These are phyloP conservation scores for Pararge aegeria DNA, from an alignment of 1,140 invertebrate species.

Conservation along the genomic window DNA sequence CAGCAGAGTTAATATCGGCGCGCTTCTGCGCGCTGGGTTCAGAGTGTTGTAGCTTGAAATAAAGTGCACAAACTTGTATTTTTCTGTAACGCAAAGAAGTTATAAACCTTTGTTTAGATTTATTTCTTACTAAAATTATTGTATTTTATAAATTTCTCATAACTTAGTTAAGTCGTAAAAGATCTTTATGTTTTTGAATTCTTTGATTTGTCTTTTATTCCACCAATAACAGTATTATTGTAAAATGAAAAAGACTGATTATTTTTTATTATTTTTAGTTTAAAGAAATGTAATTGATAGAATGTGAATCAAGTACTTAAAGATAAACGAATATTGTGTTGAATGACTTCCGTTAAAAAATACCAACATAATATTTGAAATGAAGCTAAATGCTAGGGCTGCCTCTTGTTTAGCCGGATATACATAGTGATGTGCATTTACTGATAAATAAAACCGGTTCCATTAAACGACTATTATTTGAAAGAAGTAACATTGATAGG, in stretches of 20 bases:
- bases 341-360: constrained; percentile 1
- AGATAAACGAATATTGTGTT: constrained; percentile 12
- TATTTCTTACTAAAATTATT: too few relatives aligned
- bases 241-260: not conserved
- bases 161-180: not conserved
- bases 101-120: too few relatives aligned
- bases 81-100: not conserved
- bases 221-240: not conserved
- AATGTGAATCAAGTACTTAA: not conserved
- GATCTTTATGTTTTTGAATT: not conserved
- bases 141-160: not conserved
- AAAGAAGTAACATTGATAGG: too few relatives aligned
- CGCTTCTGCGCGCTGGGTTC: constrained; percentile 54
- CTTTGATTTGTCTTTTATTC: not conserved
- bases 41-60: not conserved
- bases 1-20: constrained; percentile 51
- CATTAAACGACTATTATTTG: too few relatives aligned
- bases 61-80: not conserved
- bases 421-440: constrained; percentile 38
- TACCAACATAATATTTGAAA: constrained; percentile 34
- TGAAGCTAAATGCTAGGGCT: constrained; percentile 28
- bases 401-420: constrained; percentile 30
- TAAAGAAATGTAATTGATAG: not conserved
- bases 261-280: not conserved
- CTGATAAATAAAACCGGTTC: not conserved